Evolutionary conservation across 1,140 invertebrate species (phyloP), one percentile per base, ranked within the genome.

Genomic region (Trigoniulus corallinus): DNA sequence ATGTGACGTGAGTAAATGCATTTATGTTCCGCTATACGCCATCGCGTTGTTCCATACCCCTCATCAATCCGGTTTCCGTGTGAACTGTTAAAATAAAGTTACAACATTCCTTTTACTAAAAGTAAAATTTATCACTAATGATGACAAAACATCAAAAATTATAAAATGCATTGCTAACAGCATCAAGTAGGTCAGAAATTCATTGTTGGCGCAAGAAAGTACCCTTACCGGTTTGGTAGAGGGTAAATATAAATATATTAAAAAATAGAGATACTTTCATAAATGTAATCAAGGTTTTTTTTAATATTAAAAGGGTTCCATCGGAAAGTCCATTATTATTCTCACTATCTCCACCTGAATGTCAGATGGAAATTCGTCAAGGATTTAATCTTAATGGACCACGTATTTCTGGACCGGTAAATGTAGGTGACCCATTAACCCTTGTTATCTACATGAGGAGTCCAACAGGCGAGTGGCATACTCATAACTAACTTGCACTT

Each of bases 291-390:
- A n/a, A 42, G 10, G 10, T 7, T 7, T 34, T 29, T 29, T 39
- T 29, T 4, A 23, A 23, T 22, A 4, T 23, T 50, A 4, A 22
- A 4, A 50, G 48, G 25, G 34, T 50, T 27, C 25, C 48, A 44
- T 93, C 88, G 43, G 88, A 87, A 45, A 91, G 89, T 70, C 88
- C 88, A 12, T 84, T 92, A 12, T 82, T 91, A n/a, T 93, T 92
- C 58, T 92, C 88, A 0, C 68, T 94, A 27, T 85, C 85, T 57
- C 88, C 88, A 12, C 88, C 88, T 0, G 87, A 92, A 65, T 92
- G 87, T 63, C 89, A 91, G 69, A 94, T 93, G 88, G 88, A 92
- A 69, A 89, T 93, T 59, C 72, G 86, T 49, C 81, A 87, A 57
- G 88, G 88, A 18, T 91, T 62, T 50, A 53, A 57, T 20, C 53